Conservation (phyloP, 2,888 invertebrate species). For the Ametastegia equiseti region DNA sequence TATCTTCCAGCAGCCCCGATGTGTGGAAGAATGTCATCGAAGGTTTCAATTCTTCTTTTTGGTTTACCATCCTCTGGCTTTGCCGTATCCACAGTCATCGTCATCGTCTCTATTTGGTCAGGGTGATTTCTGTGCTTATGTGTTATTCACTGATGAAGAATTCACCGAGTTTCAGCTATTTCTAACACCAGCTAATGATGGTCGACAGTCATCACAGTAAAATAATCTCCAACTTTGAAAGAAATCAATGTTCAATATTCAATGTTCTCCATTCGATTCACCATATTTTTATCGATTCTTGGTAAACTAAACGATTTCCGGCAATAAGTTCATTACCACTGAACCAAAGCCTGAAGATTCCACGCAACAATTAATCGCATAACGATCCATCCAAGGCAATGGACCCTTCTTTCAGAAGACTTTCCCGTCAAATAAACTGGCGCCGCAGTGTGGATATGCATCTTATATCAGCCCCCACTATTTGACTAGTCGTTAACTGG, state of each 20-base stretch:
- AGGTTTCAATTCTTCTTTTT: constrained; percentile 66
- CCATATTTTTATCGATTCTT: neutral
- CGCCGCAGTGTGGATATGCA: neutral
- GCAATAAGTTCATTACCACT: neutral
- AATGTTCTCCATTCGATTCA: neutral
- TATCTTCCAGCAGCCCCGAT: constrained; percentile 73
- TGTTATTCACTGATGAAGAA: constrained; percentile 12
- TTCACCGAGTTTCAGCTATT: neutral
- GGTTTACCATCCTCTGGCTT: constrained; percentile 62
- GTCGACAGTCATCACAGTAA: no score
- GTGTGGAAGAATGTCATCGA: constrained; percentile 72
- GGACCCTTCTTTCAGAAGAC: neutral
- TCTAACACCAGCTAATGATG: no score
- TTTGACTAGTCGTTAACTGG: neutral
- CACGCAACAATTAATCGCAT: neutral
- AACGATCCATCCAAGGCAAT: neutral
- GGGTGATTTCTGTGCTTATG: neutral
- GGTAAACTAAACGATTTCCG: neutral
- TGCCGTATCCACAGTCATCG: constrained; percentile 64
- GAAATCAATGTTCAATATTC: no score
- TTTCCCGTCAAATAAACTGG: neutral
- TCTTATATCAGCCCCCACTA: neutral
- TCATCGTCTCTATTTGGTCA: constrained; percentile 60
- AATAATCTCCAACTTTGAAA: no score
- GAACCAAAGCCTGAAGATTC: neutral